phyloP scores from a whole-genome alignment of 30 jellyfish, hydroid and myxozoan species.

The Hydractinia echinata region DNA sequence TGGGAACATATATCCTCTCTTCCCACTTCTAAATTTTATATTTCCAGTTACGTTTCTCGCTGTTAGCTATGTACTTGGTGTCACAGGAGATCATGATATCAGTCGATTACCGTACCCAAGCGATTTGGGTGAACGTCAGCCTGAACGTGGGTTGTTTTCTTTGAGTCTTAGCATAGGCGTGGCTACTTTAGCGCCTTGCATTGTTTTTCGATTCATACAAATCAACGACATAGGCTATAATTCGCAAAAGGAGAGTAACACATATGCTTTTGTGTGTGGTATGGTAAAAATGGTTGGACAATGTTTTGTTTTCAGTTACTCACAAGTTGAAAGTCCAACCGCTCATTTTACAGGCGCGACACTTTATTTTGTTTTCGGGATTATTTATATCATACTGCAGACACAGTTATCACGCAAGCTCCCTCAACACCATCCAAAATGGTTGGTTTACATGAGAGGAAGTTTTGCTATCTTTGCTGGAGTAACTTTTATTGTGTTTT shows the following conservation, averaged over 20 bases:
- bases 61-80: conserved; percentile 16
- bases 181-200: not conserved
- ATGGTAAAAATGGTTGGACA: not conserved
- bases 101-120: conserved; percentile 25
- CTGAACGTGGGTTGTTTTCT: conserved; percentile 20
- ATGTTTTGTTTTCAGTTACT: not conserved
- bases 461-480: not conserved
- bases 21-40: not conserved
- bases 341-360: conserved; percentile 22
- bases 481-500: not conserved
- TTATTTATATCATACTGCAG: not conserved
- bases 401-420: conserved; percentile 1
- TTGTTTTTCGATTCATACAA: conserved; percentile 13
- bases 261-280: conserved; percentile 10
- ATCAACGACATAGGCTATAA: not conserved
- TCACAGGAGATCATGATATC: not conserved
- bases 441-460: not conserved
- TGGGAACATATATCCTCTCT: conserved; percentile 2
- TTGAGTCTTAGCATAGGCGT: not conserved
- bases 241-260: not conserved
- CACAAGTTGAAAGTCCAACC: not conserved
- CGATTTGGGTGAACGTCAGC: conserved; percentile 24
- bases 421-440: conserved; percentile 18
- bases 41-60: not conserved
- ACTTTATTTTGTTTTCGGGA: not conserved